Conservation (phyloP, 2,797 vertebrate species). For the Hemibagrus guttatus region DNA sequence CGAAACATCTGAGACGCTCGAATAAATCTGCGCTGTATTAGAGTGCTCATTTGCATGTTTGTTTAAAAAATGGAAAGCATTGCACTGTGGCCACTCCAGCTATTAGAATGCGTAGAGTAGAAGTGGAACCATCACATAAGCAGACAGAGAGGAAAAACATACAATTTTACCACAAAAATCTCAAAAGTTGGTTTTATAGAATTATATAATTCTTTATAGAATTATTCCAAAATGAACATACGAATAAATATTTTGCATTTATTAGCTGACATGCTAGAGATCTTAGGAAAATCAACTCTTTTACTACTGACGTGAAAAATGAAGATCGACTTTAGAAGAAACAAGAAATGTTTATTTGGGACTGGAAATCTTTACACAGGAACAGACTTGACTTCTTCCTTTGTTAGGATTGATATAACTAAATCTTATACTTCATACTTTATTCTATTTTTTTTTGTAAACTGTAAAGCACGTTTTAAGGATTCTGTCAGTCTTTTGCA, state of each 20-base stretch:
- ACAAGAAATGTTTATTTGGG: not conserved
- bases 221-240: not conserved
- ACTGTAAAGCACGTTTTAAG: no score
- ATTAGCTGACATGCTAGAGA: not conserved
- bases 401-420: not conserved
- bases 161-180: not conserved
- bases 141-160: not conserved
- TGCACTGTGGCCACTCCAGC: not conserved
- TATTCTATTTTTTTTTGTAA: not conserved
- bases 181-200: not conserved
- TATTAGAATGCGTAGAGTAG: not conserved
- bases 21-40: not conserved
- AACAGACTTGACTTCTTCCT: not conserved
- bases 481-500: no score
- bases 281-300: not conserved
- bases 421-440: not conserved
- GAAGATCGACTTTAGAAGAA: not conserved
- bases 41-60: slow-evolving; percentile 11
- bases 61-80: not conserved
- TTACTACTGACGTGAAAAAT: not conserved
- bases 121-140: not conserved
- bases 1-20: not conserved
- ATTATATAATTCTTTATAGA: not conserved
- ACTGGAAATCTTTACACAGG: not conserved
- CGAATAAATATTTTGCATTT: not conserved